phyloP scores from a whole-genome alignment of 2,888 invertebrate species.

The Trilocha varians region DNA sequence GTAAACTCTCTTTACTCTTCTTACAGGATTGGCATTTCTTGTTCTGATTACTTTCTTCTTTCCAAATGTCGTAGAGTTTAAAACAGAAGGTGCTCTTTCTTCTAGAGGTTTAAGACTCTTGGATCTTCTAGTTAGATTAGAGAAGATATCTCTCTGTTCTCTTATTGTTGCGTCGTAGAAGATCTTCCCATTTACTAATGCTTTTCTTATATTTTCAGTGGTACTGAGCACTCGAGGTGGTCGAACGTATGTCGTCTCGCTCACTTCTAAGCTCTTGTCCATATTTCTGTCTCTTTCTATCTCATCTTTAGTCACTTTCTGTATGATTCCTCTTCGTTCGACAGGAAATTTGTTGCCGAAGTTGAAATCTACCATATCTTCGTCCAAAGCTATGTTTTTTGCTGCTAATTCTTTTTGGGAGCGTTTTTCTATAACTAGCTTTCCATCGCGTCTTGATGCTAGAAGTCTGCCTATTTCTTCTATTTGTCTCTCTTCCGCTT shows the following conservation, averaged over 20 bases:
- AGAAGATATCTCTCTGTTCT: conserved; percentile 44
- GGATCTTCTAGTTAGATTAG: conserved; percentile 36
- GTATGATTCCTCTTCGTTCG: conserved; percentile 51
- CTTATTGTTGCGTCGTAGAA: conserved; percentile 63
- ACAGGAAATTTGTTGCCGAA: conserved; percentile 51
- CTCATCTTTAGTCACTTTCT: conserved; percentile 59
- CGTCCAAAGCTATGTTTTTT: conserved; percentile 50
- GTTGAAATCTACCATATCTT: conserved; percentile 48
- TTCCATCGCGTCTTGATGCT: conserved; percentile 51
- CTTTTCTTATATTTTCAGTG: conserved; percentile 57
- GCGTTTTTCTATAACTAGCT: conserved; percentile 51
- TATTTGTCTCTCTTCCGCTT: conserved; percentile 65
- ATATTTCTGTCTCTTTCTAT: conserved; percentile 44
- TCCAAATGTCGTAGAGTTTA: conserved; percentile 28
- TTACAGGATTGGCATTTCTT: conserved; percentile 52
- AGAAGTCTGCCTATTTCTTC: conserved; percentile 63
- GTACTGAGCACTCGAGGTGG: conserved; percentile 57
- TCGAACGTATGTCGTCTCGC: conserved; percentile 57
- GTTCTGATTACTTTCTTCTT: conserved; percentile 45
- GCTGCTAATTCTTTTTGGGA: conserved; percentile 55
- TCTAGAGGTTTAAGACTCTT: conserved; percentile 23
- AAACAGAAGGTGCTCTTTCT: conserved; percentile 24
- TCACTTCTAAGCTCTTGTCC: conserved; percentile 60
- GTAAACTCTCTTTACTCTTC: conserved; percentile 59
- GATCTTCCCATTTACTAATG: conserved; percentile 61